Percentiles rank a stretch among this genome's conserved stretches.
These are phyloP conservation scores for Platysternon megacephalum DNA, from an alignment of 2,113 vertebrate species.

Conservation along the genomic window DNA sequence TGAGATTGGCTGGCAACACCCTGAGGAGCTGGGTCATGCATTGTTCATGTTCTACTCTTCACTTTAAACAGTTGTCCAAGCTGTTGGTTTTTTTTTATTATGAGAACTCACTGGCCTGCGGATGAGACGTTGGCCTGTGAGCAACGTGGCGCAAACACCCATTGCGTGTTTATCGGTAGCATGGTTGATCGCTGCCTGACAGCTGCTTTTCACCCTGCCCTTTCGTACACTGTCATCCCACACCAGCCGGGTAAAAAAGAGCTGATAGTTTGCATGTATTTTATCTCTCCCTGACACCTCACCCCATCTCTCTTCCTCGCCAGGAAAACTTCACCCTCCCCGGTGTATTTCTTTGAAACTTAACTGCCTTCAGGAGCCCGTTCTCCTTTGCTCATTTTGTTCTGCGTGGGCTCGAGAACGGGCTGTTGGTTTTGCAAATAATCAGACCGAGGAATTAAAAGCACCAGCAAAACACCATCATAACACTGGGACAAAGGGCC, in stretches of 20 bases:
- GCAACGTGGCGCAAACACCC: not conserved
- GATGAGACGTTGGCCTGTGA: not conserved
- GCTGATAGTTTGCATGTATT: not conserved
- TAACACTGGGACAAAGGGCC: not conserved
- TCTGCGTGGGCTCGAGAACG: not conserved
- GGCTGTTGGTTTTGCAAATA: not conserved
- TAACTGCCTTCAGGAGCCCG: rapidly evolving
- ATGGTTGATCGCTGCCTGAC: rapidly evolving
- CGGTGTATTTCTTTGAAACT: not conserved
- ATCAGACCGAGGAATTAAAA: not conserved
- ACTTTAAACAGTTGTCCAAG: not conserved
- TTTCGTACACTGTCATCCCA: not conserved
- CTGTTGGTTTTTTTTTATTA: not conserved
- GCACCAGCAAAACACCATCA: not conserved
- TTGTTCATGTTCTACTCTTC: not conserved
- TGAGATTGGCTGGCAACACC: not conserved
- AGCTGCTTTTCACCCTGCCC: not conserved
- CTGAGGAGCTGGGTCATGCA: not conserved
- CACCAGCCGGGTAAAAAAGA: rapidly evolving
- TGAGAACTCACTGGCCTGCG: not conserved
- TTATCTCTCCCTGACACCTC: constrained; percentile 49
- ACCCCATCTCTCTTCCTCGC: not conserved
- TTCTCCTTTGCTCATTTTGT: rapidly evolving
- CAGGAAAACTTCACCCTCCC: not conserved
- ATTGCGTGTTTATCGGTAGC: not conserved